These are phyloP conservation scores for Limnothrissa miodon DNA, from an alignment of 2,113 vertebrate genomes.

Conservation along the genomic window DNA sequence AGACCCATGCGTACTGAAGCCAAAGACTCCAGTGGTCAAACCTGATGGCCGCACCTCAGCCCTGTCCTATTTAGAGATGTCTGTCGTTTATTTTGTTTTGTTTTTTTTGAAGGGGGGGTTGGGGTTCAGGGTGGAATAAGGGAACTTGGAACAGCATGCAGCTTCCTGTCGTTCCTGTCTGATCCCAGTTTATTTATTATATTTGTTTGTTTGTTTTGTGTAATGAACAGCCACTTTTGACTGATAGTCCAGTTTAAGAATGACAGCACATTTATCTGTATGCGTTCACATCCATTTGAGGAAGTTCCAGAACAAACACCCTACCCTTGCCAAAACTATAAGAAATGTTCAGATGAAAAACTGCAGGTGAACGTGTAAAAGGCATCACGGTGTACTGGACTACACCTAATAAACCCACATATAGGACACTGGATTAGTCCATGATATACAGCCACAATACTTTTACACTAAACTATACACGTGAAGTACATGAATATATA, in stretches of 20 bases:
- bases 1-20: slow-evolving; percentile 21
- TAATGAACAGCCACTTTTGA: neutral
- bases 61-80: neutral
- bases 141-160: neutral
- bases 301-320: neutral
- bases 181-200: neutral
- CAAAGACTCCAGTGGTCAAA: slow-evolving; percentile 29
- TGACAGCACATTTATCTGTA: neutral
- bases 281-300: neutral
- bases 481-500: no score
- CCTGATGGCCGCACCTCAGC: slow-evolving; percentile 7
- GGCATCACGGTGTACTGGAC: neutral
- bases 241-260: neutral
- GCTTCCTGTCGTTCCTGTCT: neutral
- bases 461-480: no score
- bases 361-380: neutral
- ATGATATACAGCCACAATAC: neutral
- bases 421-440: no score
- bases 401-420: neutral
- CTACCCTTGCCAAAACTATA: neutral
- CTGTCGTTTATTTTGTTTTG: neutral
- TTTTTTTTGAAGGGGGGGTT: neutral
- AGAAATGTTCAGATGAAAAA: neutral
- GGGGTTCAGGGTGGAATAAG: no score
- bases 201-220: neutral